Percentiles rank a stretch among this genome's conserved stretches.
Conservation (phyloP, 2,888 invertebrate genomes). For the Eulithis prunata region DNA sequence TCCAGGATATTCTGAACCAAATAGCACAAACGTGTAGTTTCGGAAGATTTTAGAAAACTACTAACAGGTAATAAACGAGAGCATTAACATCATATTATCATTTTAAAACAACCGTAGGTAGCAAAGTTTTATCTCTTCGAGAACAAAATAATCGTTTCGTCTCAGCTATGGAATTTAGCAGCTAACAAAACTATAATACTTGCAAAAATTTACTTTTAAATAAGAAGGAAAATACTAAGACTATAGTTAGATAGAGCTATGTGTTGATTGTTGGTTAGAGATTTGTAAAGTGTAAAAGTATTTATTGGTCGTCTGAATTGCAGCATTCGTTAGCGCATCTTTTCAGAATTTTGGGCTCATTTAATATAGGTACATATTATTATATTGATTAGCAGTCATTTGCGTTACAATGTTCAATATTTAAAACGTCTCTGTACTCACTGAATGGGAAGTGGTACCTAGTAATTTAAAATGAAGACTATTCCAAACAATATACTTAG, state of each 20-base stretch:
- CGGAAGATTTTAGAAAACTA: neutral
- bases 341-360: no score
- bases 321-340: neutral
- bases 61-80: conserved; percentile 33
- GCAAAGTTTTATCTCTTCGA: conserved; percentile 32
- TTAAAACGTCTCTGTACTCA: no score
- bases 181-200: conserved; percentile 2
- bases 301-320: no score
- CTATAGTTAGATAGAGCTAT: neutral
- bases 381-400: no score
- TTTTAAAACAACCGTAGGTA: conserved; percentile 34
- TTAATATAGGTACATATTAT: no score
- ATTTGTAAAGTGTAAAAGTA: neutral
- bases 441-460: no score
- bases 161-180: conserved; percentile 22
- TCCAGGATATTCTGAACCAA: no score
- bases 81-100: conserved; percentile 39
- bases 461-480: no score
- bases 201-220: conserved; percentile 21
- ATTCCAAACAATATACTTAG: conserved; percentile 3
- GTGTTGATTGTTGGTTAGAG: neutral
- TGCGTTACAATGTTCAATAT: neutral
- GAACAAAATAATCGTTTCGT: conserved; percentile 29
- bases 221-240: neutral
- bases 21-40: no score